Evolutionary conservation across 1,140 invertebrate species (phyloP).

Genomic region (Neuroterus valhalla): DNA sequence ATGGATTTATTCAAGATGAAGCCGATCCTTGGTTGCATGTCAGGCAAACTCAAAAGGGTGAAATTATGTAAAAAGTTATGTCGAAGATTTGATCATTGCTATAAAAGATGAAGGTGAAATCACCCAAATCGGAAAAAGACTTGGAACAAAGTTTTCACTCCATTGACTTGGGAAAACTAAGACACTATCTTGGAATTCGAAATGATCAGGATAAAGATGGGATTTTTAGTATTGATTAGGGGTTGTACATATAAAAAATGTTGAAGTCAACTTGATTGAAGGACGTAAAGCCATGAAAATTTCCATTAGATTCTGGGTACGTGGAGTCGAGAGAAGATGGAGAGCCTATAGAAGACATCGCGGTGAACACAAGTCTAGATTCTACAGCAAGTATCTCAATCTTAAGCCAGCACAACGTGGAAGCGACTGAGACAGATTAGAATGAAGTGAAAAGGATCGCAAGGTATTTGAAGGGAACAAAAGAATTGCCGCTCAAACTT

Average conservation of each 20-base stretch:
- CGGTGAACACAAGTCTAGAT: not conserved
- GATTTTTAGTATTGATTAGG: not conserved
- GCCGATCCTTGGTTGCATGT: slow-evolving; percentile 45
- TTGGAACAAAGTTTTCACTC: slow-evolving; percentile 39
- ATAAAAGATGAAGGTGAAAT: slow-evolving; percentile 35
- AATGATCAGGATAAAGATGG: not conserved
- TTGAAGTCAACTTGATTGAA: not conserved
- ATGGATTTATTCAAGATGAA: slow-evolving; percentile 44
- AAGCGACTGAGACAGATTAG: no score
- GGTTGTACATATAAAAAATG: not conserved
- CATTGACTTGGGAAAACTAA: slow-evolving; percentile 40
- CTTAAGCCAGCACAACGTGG: no score
- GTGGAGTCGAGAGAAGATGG: not conserved
- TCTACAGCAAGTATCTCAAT: not conserved
- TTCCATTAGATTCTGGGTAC: slow-evolving; percentile 1
- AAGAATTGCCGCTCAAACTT: no score
- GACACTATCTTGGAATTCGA: not conserved
- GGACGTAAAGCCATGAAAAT: not conserved
- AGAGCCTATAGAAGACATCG: slow-evolving; percentile 1
- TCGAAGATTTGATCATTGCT: slow-evolving; percentile 45
- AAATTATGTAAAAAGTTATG: slow-evolving; percentile 42
- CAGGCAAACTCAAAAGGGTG: slow-evolving; percentile 8
- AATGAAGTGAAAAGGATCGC: no score
- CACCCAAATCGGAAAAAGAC: slow-evolving; percentile 4
- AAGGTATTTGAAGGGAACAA: no score